Evolutionary conservation across 2,888 invertebrate species (phyloP), one percentile per base, ranked within the genome.

Genomic region (Drosophila paracracens): DNA sequence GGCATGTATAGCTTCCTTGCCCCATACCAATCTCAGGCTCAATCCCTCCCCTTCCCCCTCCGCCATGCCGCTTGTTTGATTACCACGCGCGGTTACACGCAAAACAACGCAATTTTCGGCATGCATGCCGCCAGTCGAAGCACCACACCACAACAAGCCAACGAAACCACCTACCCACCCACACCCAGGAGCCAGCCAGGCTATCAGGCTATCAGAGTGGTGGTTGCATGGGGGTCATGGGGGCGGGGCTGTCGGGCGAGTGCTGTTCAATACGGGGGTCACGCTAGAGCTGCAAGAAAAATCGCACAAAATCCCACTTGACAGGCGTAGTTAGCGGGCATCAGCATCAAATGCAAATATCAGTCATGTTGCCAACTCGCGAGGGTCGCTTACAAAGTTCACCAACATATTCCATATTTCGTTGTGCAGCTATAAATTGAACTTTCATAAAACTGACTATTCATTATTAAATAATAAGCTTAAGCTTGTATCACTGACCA

Each of bases 11-110:
- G 79, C 57, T 70, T 64, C 43, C 70, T 31, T 73, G 35, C 40
- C 16, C 29, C 25, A 21, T 59, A 33, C 48, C 38, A 53, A n/a
- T 27, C 54, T 13, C 33, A 29, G 40, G 35, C 29, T 31, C n/a
- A 27, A 46, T 27, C 18, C 50, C 21, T 4, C 36, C 21, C 38
- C 31, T 18, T 13, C 52, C 29, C 27, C 48, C 16, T 7, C 11
- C 52, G 53, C 33, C 61, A 33, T 63, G 66, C 70, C 77, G 79
- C 83, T 79, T 90, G 88, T 88, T 81, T 90, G 92, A 92, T 91
- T 92, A 91, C 92, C 89, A 92, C 86, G 92, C 92, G 91, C 92
- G 91, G 91, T 91, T 92, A 92, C 92, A 92, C 91, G 91, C 92
- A 91, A 85, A 91, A 88, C 91, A 92, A 91, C 88, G 91, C 88